Evolutionary conservation across 1,140 invertebrate genomes (phyloP).

Genomic region (Protaetia brevitarsis): DNA sequence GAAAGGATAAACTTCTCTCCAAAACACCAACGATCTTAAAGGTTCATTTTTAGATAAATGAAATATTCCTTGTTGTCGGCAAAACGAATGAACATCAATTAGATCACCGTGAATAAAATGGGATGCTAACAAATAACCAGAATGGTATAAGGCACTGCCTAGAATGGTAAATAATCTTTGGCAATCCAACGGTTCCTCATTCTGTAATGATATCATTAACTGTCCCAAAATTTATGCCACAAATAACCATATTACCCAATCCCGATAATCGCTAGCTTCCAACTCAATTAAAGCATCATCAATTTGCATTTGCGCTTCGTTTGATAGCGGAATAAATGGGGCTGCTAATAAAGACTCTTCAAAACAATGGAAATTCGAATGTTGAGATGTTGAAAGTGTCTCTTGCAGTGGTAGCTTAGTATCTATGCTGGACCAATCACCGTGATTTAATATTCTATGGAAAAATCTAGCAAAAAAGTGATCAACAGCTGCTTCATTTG

Average conservation of each 20-base stretch:
- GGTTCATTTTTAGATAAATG: slow-evolving; percentile 62
- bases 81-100: slow-evolving; percentile 66
- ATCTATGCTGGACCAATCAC: slow-evolving; percentile 39
- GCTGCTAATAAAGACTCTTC: slow-evolving; percentile 51
- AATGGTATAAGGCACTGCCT: slow-evolving; percentile 70
- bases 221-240: slow-evolving; percentile 2
- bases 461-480: slow-evolving; percentile 57
- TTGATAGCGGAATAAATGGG: slow-evolving; percentile 63
- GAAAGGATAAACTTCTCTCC: slow-evolving; percentile 67
- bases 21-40: slow-evolving; percentile 68
- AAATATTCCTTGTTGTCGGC: slow-evolving; percentile 65
- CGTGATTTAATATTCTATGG: slow-evolving; percentile 44
- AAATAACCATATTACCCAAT: slow-evolving; percentile 58
- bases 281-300: slow-evolving; percentile 77
- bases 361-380: slow-evolving; percentile 33
- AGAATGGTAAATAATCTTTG: slow-evolving; percentile 74
- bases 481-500: slow-evolving; percentile 51
- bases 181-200: slow-evolving; percentile 73
- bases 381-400: neutral
- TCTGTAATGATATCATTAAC: too few species aligned
- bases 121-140: slow-evolving; percentile 67
- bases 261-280: slow-evolving; percentile 77
- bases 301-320: slow-evolving; percentile 71
- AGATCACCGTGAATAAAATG: slow-evolving; percentile 69
- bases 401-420: too few species aligned